These are phyloP conservation scores for Heliopora coerulea DNA, from an alignment of 92 coral and sea anemone species.

Conservation along the genomic window DNA sequence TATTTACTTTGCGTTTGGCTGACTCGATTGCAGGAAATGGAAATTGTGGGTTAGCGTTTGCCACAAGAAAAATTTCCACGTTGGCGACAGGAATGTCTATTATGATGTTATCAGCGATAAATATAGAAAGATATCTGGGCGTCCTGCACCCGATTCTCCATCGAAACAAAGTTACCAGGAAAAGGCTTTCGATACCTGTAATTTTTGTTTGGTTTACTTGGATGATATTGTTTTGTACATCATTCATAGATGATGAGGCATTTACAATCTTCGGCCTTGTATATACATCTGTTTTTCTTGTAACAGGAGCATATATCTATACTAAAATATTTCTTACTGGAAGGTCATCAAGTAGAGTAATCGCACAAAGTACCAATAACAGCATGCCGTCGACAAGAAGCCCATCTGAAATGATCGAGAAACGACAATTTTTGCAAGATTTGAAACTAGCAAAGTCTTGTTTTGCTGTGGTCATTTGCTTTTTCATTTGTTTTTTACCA, in stretches of 20 bases:
- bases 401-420: not conserved
- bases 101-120: not conserved
- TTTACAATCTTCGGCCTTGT: not conserved
- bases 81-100: not conserved
- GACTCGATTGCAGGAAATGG: not conserved
- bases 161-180: conserved; percentile 1
- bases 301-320: not conserved
- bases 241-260: not conserved
- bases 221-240: not conserved
- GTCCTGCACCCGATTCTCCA: conserved; percentile 4
- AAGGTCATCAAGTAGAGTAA: not conserved
- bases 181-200: not conserved
- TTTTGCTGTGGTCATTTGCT: not conserved
- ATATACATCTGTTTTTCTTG: not conserved
- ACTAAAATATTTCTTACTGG: not conserved
- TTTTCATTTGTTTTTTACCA: not conserved
- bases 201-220: not conserved
- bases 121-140: conserved; percentile 17
- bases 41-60: not conserved
- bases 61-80: not conserved
- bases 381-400: no score
- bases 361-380: not conserved
- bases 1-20: not conserved
- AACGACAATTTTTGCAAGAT: conserved; percentile 4
- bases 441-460: conserved; percentile 14